Conservation (phyloP, 30 jellyfish, hydroid and myxozoan genomes). For the Catostylus mosaicus region DNA sequence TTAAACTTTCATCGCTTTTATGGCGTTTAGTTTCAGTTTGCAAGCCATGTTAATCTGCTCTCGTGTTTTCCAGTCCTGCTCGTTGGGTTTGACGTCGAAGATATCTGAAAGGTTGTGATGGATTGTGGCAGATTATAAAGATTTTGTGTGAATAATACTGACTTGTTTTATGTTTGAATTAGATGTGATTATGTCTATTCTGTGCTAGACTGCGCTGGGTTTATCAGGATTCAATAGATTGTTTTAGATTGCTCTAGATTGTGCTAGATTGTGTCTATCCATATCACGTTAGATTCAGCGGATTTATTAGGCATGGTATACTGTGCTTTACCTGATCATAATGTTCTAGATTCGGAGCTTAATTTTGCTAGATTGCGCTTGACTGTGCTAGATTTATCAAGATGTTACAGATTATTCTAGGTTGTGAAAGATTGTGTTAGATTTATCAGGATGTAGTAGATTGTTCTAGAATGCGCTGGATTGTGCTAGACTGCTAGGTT, state of each 20-base stretch:
- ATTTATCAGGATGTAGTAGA: background rate
- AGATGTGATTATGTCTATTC: too few species aligned
- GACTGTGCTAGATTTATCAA: too few species aligned
- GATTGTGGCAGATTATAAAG: background rate
- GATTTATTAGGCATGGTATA: too few species aligned
- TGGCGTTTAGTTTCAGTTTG: background rate
- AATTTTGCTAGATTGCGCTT: too few species aligned
- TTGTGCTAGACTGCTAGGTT: background rate
- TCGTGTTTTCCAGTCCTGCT: too few species aligned
- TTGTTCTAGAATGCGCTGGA: too few species aligned
- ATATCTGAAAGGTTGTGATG: background rate
- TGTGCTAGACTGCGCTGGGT: background rate
- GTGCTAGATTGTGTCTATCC: background rate
- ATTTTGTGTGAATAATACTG: background rate
- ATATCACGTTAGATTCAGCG: background rate
- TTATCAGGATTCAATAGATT: background rate
- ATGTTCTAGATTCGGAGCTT: too few species aligned
- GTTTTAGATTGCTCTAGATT: background rate
- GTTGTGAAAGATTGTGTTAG: background rate
- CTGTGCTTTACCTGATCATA: too few species aligned
- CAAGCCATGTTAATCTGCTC: background rate
- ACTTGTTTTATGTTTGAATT: background rate
- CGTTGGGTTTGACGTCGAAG: too few species aligned
- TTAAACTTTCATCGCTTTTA: too few species aligned
- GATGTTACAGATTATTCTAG: too few species aligned